Base-by-base conservation (phyloP, 1,140 invertebrate species). In the Nymphalis io region DNA sequence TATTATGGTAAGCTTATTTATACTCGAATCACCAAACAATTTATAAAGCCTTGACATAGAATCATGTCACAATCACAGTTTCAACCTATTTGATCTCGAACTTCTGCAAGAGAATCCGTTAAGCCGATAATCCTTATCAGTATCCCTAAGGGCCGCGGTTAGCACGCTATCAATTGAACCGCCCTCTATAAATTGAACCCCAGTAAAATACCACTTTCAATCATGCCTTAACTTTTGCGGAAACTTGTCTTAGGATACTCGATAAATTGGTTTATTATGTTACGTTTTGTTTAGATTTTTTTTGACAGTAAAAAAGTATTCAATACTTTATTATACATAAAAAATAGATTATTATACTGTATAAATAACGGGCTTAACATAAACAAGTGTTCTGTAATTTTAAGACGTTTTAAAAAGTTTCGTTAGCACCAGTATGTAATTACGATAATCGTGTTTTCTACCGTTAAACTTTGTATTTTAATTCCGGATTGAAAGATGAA, bases 161-260 rank as follows among this genome's bases (percentile, higher is more conserved):
- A 75, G 65, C 73, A 59, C 69, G 51, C 61, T 72, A 75, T 71
- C 73, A 72, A 71, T 67, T 68, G 73, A 63, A 59, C 51, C 59
- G 72, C 63, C 62, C 67, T 23, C 48, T 61, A 73, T 70, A 73
- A 73, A 68, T 74, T 61, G 68, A 59, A 12, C 18, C 57, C 42
- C n/a, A 53, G 71, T 75, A 75, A 72, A 61, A 68, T 62, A 72
- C 61, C 61, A 64, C 53, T 59, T 74, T 71, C 73, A 68, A 74
- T 74, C 63, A 51, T 44, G 51, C 60, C 40, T 55, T 60, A 66
- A 58, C 63, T 73, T 69, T 69, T 42, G 15, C 51, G 51, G 23
- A 55, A 55, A 55, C 51, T 55, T 55, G 51, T 23, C 23, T 11
- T 55, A n/a, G 51, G 51, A 6, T n/a, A 13, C 21, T 23, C 51